Evolutionary conservation across 2,113 vertebrate genomes (phyloP), one percentile per base, ranked within the genome.

Genomic region (Amphiprion percula): DNA sequence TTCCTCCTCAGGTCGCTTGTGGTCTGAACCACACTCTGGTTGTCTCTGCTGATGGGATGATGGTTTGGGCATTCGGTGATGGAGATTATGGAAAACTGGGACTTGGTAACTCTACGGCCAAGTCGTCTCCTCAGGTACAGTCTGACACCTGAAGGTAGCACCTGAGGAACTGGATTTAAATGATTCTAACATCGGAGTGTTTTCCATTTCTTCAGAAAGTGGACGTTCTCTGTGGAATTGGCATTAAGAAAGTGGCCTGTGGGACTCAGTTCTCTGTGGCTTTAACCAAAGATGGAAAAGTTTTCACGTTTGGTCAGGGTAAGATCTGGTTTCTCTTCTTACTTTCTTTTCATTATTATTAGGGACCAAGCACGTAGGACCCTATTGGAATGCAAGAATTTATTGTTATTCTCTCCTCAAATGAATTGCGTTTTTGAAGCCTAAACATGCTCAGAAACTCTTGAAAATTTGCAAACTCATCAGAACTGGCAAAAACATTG

Each of bases 31-130:
- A 96, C 86, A 96, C 95, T 0, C 53, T 96, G 12, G 95, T 93
- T 0, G 86, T 96, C 65, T 94, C 95, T 0, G 92, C 93, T 0
- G 94, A 96, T n/a, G 95, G 95, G 12, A 93, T 92, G 93, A 95
- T 91, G 83, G 91, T 96, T 37, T 96, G 95, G 95, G 95, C 95
- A 1, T 96, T 96, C 12, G 95, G 95, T 9, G 95, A 96, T 4
- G 95, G 95, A 28, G 95, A 96, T 83, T 96, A 96, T 28, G 95
- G 95, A 1, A 96, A 96, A 88, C 91, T 96, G 61, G 95, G 95
- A 24, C 93, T 95, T 0, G 95, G 95, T 2, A 93, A 94, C 15
- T 96, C 94, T 59, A 96, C 95, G 1, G 94, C 95, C 68, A 96
- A 96, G 78, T 96, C 94, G 37, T 95, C 94, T 1, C 95, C 95